phyloP scores from a whole-genome alignment of 2,113 vertebrate genomes.

The Rhinogobius similis region DNA sequence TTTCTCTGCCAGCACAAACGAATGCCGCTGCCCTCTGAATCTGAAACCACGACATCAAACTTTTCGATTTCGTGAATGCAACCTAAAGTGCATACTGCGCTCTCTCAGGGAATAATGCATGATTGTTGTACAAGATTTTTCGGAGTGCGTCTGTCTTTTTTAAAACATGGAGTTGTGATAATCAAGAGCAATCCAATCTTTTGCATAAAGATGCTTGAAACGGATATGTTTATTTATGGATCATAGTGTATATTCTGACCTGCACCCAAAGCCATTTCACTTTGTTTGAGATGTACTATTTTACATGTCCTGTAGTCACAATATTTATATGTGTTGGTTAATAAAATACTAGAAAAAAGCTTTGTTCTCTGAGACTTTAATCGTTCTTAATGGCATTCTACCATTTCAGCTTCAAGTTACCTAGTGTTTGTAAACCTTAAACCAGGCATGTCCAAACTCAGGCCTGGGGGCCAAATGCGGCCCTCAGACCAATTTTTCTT shows the following conservation, averaged over 20 bases:
- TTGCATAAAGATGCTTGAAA: constrained; percentile 47
- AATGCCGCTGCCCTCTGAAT: too few species aligned
- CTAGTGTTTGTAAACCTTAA: too few species aligned
- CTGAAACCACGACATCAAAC: too few species aligned
- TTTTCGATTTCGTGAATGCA: neutral
- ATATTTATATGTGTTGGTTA: constrained; percentile 74
- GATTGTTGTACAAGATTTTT: constrained; percentile 53
- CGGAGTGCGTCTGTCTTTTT: constrained; percentile 11
- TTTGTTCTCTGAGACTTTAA: neutral
- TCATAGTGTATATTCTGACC: constrained; percentile 58
- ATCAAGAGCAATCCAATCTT: constrained; percentile 24
- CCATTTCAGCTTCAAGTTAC: too few species aligned
- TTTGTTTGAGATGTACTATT: constrained; percentile 66
- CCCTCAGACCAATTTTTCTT: too few species aligned
- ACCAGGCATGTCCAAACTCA: too few species aligned
- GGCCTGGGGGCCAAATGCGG: too few species aligned
- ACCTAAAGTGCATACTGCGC: neutral
- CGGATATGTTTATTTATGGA: constrained; percentile 55
- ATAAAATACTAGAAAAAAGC: constrained; percentile 52
- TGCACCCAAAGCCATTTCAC: constrained; percentile 64
- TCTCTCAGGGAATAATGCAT: constrained; percentile 75
- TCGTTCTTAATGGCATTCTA: too few species aligned
- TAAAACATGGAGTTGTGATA: constrained; percentile 13
- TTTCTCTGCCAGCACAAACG: too few species aligned
- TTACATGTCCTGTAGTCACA: constrained; percentile 67